phyloP scores from a whole-genome alignment of 2,113 vertebrate species.

The Phrynosoma blainvillii region DNA sequence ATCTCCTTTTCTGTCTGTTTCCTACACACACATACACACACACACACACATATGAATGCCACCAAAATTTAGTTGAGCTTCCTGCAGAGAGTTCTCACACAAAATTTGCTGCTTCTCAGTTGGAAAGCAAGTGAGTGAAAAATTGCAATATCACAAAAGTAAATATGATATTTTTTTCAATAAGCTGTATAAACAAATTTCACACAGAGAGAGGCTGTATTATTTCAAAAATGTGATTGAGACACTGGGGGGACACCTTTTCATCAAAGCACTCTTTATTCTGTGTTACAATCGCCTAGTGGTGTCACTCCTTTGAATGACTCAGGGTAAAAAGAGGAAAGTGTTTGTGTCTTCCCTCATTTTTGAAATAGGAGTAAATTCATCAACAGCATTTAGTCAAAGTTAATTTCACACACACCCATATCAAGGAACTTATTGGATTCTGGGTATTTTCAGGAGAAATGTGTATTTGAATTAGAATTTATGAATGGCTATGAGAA shows the following conservation, averaged over 20 bases:
- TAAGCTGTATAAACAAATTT: constrained; percentile 14
- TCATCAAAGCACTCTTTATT: constrained; percentile 17
- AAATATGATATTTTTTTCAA: constrained; percentile 33
- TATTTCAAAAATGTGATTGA: constrained; percentile 35
- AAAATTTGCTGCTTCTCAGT: constrained; percentile 27
- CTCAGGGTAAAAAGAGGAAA: not conserved
- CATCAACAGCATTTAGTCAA: not conserved
- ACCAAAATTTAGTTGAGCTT: constrained; percentile 8
- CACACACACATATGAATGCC: not conserved
- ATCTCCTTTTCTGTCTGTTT: not conserved
- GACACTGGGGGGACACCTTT: constrained; percentile 17
- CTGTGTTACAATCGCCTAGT: not conserved
- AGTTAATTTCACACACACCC: not conserved
- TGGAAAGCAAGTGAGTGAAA: constrained; percentile 36
- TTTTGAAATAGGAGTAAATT: not conserved
- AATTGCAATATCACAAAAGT: constrained; percentile 22
- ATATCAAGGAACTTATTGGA: not conserved
- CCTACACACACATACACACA: not conserved
- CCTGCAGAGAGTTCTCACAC: constrained; percentile 9
- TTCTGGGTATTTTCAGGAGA: not conserved
- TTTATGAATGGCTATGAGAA: not conserved
- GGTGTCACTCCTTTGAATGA: not conserved
- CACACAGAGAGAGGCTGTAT: constrained; percentile 21
- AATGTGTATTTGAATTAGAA: not conserved
- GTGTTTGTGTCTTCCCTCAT: not conserved